Conservation (phyloP, 1,140 invertebrate genomes). For the Drosophila sturtevanti region DNA sequence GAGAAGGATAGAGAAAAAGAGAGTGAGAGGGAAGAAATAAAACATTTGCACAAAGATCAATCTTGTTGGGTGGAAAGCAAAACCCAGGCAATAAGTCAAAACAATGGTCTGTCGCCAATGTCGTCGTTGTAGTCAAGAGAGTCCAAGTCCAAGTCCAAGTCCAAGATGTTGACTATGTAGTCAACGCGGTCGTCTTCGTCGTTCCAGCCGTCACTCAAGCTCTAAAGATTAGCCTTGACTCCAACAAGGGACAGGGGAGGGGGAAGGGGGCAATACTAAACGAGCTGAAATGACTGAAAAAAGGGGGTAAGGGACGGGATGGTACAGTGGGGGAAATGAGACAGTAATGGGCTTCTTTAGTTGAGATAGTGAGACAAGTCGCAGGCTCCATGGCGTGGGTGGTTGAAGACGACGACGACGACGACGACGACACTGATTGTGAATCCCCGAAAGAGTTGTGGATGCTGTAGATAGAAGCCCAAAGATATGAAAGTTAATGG, state of each 20-base stretch:
- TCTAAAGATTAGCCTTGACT: constrained; percentile 71
- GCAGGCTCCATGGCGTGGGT: neutral
- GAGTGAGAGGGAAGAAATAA: constrained; percentile 50
- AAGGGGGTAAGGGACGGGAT: neutral
- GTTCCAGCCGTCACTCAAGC: constrained; percentile 60
- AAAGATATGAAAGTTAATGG: constrained; percentile 5
- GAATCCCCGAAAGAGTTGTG: neutral
- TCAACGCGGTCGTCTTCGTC: constrained; percentile 38
- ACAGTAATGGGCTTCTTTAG: constrained; percentile 73
- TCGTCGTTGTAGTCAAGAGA: constrained; percentile 37
- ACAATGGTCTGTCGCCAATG: constrained; percentile 77
- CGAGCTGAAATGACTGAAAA: constrained; percentile 51
- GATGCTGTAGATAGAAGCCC: constrained; percentile 1
- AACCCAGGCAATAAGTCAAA: constrained; percentile 76
- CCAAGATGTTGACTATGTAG: constrained; percentile 22
- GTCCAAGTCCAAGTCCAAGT: constrained; percentile 11
- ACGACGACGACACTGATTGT: constrained; percentile 21
- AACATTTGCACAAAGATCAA: constrained; percentile 75
- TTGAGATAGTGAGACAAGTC: constrained; percentile 42
- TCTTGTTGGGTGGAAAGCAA: constrained; percentile 51
- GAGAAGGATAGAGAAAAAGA: constrained; percentile 8
- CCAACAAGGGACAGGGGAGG: constrained; percentile 2
- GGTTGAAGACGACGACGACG: constrained; percentile 22
- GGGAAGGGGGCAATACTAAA: constrained; percentile 53
- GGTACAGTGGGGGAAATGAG: constrained; percentile 68